Base-by-base conservation (phyloP, 2,113 vertebrate species). In the Heptranchias perlo region DNA sequence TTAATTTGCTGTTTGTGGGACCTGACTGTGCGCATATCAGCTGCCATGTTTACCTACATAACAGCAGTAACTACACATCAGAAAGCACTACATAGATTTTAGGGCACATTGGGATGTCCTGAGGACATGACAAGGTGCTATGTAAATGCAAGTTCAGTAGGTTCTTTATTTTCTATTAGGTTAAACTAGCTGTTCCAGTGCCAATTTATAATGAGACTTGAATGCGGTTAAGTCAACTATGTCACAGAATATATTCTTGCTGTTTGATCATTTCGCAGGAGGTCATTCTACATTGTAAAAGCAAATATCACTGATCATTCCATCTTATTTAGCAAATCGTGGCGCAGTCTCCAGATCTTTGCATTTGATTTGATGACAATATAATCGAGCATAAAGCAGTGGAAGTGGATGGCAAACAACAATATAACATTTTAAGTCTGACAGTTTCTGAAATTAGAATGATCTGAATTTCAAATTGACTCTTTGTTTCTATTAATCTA, bases 401-500 rank as follows among this genome's bases (percentile, higher is more conserved):
- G 52, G n/a, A 92, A 61, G 87, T 61, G n/a, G 35, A 93, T n/a
- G 54, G 49, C 86, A 89, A 35, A 54, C 13, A 23, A 58, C 89
- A 64, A 7, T 39, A 44, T 44, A 87, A 39, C 58, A n/a, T n/a
- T 62, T 62, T 62, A 64, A 39, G 16, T 93, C 89, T 93, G 58
- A 39, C 58, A 93, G 21, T 39, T 62, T 62, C 89, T 93, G 89
- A 92, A 91, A 58, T 91, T 58, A 58, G 52, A 92, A 62, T 62
- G 54, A 92, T 92, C 58, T 92, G 58, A 93, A 93, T 93, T 93
- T n/a, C 87, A 93, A 62, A 93, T 93, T 35, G 58, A 23, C 89
- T 39, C 89, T 93, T 93, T 39, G 58, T 62, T 93, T 93, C 89
- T 62, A 93, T 93, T 62, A 62, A 93, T 62, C 58, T 62, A 62